Conservation (phyloP, 2,888 invertebrate species). For the Branchellion lobata region DNA sequence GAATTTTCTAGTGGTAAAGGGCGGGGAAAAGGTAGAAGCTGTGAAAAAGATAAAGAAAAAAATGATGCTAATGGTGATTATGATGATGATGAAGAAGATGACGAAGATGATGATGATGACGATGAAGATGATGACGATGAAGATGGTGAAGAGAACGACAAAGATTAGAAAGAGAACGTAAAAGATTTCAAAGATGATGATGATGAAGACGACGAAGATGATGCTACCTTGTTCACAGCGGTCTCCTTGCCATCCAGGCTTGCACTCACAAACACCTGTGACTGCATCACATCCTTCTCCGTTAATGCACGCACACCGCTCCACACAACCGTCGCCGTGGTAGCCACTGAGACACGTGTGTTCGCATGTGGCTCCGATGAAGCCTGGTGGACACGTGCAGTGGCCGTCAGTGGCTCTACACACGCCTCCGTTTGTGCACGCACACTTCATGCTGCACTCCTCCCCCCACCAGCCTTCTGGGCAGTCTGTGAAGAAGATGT, state of each 20-base stretch:
- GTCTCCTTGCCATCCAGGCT: background rate
- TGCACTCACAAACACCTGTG: background rate
- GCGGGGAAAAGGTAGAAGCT: no score
- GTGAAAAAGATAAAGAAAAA: no score
- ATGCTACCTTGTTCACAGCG: background rate
- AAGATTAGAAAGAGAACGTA: no score
- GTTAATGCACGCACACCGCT: background rate
- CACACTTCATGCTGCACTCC: background rate
- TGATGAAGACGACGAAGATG: no score
- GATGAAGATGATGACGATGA: no score
- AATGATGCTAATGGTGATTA: no score
- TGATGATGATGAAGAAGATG: no score
- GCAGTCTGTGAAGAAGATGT: background rate
- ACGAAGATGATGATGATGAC: no score
- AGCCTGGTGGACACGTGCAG: conserved; percentile 1
- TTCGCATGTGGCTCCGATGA: background rate
- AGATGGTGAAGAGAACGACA: no score
- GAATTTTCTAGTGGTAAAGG: no score
- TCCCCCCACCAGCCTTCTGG: background rate
- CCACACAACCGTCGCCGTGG: background rate
- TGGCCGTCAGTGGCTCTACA: background rate
- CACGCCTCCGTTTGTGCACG: background rate
- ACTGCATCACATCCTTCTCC: conserved; percentile 13
- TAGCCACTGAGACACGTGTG: background rate
- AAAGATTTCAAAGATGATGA: no score